These are phyloP conservation scores for Gandaritis pyraliata DNA, from an alignment of 2,888 invertebrate genomes.

Conservation along the genomic window DNA sequence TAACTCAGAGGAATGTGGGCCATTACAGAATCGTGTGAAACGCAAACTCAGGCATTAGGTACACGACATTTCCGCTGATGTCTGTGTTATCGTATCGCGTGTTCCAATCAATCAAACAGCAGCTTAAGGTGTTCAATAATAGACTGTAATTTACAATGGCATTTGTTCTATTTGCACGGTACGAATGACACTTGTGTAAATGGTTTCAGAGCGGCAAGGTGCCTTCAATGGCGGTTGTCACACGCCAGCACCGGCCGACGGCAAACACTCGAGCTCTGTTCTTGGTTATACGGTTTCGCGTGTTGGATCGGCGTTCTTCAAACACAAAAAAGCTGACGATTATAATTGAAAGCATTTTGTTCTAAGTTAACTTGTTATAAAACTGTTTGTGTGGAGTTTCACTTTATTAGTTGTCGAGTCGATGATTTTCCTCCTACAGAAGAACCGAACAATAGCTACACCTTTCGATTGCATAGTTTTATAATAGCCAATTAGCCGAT, in stretches of 20 bases:
- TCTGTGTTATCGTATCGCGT: slow-evolving; percentile 63
- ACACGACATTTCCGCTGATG: slow-evolving; percentile 53
- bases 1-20: slow-evolving; percentile 20
- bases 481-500: slow-evolving; percentile 15
- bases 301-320: slow-evolving; percentile 17
- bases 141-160: slow-evolving; percentile 46
- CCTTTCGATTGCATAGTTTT: slow-evolving; percentile 11
- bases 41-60: slow-evolving; percentile 59
- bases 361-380: neutral
- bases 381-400: neutral
- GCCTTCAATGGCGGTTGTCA: slow-evolving; percentile 32
- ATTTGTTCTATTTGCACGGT: slow-evolving; percentile 49
- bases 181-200: slow-evolving; percentile 77
- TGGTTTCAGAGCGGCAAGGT: slow-evolving; percentile 53
- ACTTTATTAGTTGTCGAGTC: neutral
- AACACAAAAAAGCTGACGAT: slow-evolving; percentile 16
- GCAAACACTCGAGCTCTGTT: slow-evolving; percentile 24
- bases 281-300: slow-evolving; percentile 20
- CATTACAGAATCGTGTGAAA: slow-evolving; percentile 64
- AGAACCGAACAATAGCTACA: slow-evolving; percentile 1
- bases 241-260: neutral
- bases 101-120: slow-evolving; percentile 48
- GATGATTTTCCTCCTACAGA: no score
- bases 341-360: slow-evolving; percentile 15
- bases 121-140: slow-evolving; percentile 47